Evolutionary conservation across 2,113 vertebrate genomes (phyloP), one percentile per base, ranked within the genome.

Genomic region (Copsychus sechellarum): DNA sequence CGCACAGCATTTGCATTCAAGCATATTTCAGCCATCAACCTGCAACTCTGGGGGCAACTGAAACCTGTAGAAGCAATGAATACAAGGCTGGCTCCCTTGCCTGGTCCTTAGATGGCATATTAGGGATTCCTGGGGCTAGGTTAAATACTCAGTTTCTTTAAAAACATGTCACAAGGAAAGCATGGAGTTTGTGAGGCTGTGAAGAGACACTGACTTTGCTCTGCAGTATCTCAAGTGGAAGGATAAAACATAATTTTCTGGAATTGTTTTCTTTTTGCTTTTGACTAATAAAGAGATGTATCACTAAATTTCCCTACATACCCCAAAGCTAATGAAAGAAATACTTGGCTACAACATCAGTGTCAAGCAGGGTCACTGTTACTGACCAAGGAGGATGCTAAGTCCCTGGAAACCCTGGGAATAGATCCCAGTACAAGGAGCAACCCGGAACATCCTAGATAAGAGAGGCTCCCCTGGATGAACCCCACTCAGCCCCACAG

Each of bases 1-100:
- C 6, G 2, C 2, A 0, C 60, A 34, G 42, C 47, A 31, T 85
- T 94, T 95, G 76, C 87, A 88, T 78, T 65, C 73, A 28, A 74
- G 74, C 88, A 76, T 51, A 69, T 91, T 95, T 89, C 85, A 92
- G n/a, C 89, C 78, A 88, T 89, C 88, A 90, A 15, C 67, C 77
- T 81, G 62, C 12, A 72, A 61, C 48, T 24, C 69, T 10, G 21
- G 33, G 69, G 48, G 36, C 67, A 94, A 79, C 1, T 78, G 60
- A 81, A 90, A 95, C 73, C 54, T 91, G 83, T 62, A 62, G 81
- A 66, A 90, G 45, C n/a, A 53, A 65, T 0, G 8, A 79, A 79
- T 8, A 23, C 7, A 33, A 66, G 20, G 51, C 38, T 86, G 69
- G 24, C 34, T 71, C 66, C 33, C 8, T 57, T 23, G 45, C 29